Evolutionary conservation across 1,140 invertebrate genomes (phyloP), one percentile per base, ranked within the genome.

Genomic region (Tigriopus japonicus): DNA sequence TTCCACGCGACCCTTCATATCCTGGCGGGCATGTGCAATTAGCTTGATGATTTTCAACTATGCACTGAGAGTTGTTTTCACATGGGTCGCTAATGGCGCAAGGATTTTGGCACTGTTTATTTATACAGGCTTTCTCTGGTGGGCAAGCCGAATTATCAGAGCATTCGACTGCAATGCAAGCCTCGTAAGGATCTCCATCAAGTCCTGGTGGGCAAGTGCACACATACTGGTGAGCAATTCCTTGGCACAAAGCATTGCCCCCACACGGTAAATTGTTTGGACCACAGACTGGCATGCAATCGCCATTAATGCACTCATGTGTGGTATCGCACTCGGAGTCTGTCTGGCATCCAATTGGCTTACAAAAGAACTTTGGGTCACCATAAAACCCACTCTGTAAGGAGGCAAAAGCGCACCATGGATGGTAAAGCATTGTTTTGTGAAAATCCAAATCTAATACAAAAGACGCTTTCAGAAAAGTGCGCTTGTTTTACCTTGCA

Each of bases 21-120:
- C 85, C 86, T 62, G 78, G 77, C 62, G 77, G 73, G 69, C 87
- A 91, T 0, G 84, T 81, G 67, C 87, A 91, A 0, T 86, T 80
- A 0, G 86, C 85, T 70, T 85, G 86, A 65, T 67, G 86, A 65
- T 87, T 79, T 67, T 78, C 78, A 51, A 89, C 81, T 64, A 79
- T 78, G 66, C 86, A 91, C 62, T 85, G 80, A 0, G 87, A 81
- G 52, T 64, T 66, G 86, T 85, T 77, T 68, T 85, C 87, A 52
- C 80, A 76, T 43, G 0, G 80, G 71, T 41, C 85, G 85, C 68
- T 85, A 87, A 60, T 55, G 51, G 81, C 78, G 68, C 87, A 91
- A 1, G 86, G 86, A 68, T 87, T 78, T 64, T 75, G 78, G 68
- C 87, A 92, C 15, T 86, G 73, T 12, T 80, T 81, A 62, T 83